Conservation (phyloP, 64 coral and sea anemone species). For the Anthopleura sola region DNA sequence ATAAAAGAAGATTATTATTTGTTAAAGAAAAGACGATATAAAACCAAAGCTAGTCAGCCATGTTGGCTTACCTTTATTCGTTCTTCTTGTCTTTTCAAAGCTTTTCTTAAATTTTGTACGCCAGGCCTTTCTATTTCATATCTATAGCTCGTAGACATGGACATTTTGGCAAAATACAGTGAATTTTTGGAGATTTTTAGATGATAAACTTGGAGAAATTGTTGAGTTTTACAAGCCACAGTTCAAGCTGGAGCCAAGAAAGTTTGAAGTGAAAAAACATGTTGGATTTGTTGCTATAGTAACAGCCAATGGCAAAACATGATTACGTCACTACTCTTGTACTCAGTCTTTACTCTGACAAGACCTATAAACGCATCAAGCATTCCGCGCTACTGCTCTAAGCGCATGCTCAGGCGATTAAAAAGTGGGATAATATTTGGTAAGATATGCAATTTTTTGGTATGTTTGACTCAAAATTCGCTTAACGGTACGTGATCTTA, state of each 20-base stretch:
- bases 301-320: not conserved
- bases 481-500: no score
- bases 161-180: conserved; percentile 48
- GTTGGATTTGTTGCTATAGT: not conserved
- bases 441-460: no score
- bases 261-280: not conserved
- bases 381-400: no score
- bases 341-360: no score
- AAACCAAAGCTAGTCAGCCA: not conserved
- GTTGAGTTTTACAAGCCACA: not conserved
- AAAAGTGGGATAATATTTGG: no score
- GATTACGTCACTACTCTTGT: not conserved
- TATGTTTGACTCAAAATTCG: no score
- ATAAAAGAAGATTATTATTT: not conserved
- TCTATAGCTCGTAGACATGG: conserved; percentile 84
- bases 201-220: not conserved
- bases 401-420: no score
- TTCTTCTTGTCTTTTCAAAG: conserved; percentile 73
- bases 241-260: not conserved
- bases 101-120: conserved; percentile 70
- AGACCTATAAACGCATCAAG: no score
- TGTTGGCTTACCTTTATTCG: conserved; percentile 55
- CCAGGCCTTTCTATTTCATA: conserved; percentile 76
- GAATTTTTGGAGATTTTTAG: not conserved
- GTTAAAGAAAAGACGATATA: not conserved